Evolutionary conservation across 2,113 vertebrate species (phyloP).

Genomic region (Otus sunia): DNA sequence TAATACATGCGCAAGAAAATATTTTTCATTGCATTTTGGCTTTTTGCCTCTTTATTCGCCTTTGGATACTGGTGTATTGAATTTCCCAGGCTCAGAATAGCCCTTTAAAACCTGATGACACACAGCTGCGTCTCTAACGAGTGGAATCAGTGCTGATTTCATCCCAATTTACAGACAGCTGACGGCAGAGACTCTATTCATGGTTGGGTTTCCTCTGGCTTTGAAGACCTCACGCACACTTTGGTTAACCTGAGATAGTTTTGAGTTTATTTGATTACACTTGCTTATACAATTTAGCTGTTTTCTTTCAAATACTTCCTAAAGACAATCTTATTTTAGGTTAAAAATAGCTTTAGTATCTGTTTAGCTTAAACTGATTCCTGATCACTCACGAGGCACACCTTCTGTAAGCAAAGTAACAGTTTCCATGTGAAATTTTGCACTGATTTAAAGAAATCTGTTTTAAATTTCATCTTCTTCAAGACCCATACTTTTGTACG

Average conservation of each 20-base stretch:
- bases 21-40: neutral
- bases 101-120: neutral
- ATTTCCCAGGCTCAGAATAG: neutral
- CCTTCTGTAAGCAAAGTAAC: neutral
- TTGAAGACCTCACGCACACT: neutral
- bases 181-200: neutral
- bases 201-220: neutral
- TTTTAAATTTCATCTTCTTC: neutral
- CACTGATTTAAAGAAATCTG: neutral
- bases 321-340: neutral
- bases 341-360: neutral
- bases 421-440: neutral
- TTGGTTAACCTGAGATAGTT: neutral
- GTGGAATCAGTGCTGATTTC: neutral
- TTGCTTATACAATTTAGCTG: neutral
- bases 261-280: neutral
- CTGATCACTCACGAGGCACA: neutral
- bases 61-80: neutral
- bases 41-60: neutral
- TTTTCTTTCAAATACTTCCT: neutral
- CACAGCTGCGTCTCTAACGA: accelerated
- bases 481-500: neutral
- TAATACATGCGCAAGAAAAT: too few species aligned
- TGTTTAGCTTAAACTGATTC: neutral
- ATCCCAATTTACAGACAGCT: neutral